Percentiles rank a stretch among this genome's conserved stretches.
These are phyloP conservation scores for Pygoscelis adeliae DNA, from an alignment of 2,113 vertebrate genomes.

Conservation along the genomic window DNA sequence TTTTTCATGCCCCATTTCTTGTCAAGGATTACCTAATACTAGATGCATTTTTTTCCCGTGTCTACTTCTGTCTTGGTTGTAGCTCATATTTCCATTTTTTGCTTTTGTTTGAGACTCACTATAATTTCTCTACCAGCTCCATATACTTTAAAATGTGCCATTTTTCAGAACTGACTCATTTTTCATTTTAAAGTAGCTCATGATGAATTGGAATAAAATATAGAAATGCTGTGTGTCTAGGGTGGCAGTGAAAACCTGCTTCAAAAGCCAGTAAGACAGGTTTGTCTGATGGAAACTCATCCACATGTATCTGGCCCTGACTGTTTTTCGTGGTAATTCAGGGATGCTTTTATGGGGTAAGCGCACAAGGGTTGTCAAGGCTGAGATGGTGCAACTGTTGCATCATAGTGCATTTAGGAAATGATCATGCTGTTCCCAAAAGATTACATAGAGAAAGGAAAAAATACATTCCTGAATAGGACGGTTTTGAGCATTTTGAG, in stretches of 20 bases:
- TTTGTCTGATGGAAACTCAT: not conserved
- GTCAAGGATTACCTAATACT: not conserved
- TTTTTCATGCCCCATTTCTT: not conserved
- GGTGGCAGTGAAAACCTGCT: not conserved
- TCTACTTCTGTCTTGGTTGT: not conserved
- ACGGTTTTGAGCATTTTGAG: not conserved
- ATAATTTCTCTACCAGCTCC: not conserved
- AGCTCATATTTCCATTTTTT: not conserved
- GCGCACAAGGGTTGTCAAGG: not conserved
- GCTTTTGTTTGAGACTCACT: not conserved
- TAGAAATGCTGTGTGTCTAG: not conserved
- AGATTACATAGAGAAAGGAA: not conserved
- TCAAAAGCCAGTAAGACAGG: not conserved
- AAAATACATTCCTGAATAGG: not conserved
- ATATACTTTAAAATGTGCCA: not conserved
- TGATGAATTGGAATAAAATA: not conserved
- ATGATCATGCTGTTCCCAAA: not conserved
- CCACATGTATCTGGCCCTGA: accelerated
- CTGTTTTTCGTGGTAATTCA: not conserved
- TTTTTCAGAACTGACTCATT: not conserved
- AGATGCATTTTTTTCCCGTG: not conserved
- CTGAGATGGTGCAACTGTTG: not conserved
- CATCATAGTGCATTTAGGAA: not conserved
- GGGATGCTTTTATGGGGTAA: not conserved
- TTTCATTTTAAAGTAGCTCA: not conserved